These are phyloP conservation scores for Agriopis leucophaearia DNA, from an alignment of 2,888 invertebrate species.

Conservation along the genomic window DNA sequence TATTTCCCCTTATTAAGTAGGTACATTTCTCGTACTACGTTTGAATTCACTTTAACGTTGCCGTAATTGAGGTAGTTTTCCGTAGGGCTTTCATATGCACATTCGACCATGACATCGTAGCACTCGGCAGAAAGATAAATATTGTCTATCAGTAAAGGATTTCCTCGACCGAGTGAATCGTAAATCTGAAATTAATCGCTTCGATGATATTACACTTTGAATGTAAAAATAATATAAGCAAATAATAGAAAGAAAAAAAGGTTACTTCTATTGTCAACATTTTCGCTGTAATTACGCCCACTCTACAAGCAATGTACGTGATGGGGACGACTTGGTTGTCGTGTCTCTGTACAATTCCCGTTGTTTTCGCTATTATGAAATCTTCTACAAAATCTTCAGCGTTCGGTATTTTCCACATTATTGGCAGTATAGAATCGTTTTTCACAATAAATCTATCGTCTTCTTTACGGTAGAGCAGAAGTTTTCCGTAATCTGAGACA, in stretches of 20 bases:
- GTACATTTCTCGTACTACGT: conserved; percentile 74
- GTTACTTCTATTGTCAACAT: conserved; percentile 77
- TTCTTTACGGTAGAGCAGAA: conserved; percentile 81
- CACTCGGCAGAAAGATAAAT: conserved; percentile 85
- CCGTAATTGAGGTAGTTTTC: conserved; percentile 84
- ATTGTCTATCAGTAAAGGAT: conserved; percentile 75
- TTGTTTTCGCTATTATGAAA: conserved; percentile 76
- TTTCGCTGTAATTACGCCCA: conserved; percentile 72
- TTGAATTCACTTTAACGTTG: conserved; percentile 85
- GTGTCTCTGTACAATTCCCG: conserved; percentile 74
- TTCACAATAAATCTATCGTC: conserved; percentile 80
- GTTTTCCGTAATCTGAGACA: conserved; percentile 85
- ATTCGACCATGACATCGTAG: conserved; percentile 86
- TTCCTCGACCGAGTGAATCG: conserved; percentile 75
- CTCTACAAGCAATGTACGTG: conserved; percentile 79
- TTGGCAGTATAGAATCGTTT: conserved; percentile 85
- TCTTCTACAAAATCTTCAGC: conserved; percentile 72
- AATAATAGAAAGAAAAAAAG: neutral
- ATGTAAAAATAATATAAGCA: neutral
- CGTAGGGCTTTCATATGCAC: conserved; percentile 75
- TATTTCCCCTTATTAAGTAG: conserved; percentile 87
- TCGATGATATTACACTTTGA: neutral
- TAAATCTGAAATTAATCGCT: conserved; percentile 69
- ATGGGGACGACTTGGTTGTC: conserved; percentile 80
- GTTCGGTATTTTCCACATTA: conserved; percentile 85